phyloP scores from a whole-genome alignment of 1,140 invertebrate genomes.

The Phenacoccus solenopsis region DNA sequence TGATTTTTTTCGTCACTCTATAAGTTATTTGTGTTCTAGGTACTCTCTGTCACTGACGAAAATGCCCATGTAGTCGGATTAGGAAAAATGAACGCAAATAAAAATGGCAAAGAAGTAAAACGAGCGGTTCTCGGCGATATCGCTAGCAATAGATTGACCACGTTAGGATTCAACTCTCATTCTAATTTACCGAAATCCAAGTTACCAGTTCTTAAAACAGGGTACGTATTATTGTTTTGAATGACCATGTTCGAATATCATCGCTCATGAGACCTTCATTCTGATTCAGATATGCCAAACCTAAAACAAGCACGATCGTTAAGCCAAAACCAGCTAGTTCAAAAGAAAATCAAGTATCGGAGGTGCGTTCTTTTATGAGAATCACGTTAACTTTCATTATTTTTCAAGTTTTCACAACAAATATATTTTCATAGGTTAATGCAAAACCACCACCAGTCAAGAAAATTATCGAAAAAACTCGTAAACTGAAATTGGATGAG shows the following conservation, averaged over 20 bases:
- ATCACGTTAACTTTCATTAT: too few relatives aligned
- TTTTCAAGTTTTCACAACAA: too few relatives aligned
- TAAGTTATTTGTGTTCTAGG: background rate
- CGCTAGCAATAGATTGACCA: background rate
- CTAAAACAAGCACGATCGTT: background rate
- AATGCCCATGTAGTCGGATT: background rate
- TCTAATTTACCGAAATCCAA: background rate
- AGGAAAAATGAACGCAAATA: conserved; percentile 1
- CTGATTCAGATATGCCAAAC: background rate
- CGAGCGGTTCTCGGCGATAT: background rate
- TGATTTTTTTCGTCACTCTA: background rate
- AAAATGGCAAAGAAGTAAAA: background rate
- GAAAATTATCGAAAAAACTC: background rate
- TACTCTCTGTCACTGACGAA: background rate
- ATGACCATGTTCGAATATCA: too few relatives aligned
- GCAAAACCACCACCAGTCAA: background rate
- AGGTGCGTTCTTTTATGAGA: background rate
- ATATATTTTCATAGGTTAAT: background rate
- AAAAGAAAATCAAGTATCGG: conserved; percentile 10
- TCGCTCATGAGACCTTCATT: too few relatives aligned
- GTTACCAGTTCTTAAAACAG: background rate
- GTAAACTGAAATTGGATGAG: background rate
- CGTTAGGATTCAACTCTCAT: background rate
- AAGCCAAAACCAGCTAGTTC: background rate
- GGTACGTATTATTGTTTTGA: background rate